A percentile compares a stretch with the other conserved stretches of the same genome.
These are phyloP conservation scores for Nemurella pictetii DNA, from an alignment of 2,888 invertebrate genomes.

Conservation along the genomic window DNA sequence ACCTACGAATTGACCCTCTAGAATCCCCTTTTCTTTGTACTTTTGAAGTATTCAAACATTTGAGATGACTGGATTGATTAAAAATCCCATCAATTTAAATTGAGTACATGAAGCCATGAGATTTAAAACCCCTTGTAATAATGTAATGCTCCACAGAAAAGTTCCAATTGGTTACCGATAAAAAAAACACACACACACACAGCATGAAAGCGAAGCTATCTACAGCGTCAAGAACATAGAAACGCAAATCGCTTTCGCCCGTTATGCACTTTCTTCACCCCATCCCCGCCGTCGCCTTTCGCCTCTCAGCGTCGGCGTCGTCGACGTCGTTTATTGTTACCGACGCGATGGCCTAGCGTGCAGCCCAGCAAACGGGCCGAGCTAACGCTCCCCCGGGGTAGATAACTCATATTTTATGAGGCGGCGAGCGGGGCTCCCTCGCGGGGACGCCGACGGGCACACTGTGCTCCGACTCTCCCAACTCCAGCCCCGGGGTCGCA, in stretches of 20 bases:
- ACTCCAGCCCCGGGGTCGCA: too few relatives aligned
- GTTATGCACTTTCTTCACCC: background rate
- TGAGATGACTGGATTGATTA: too few relatives aligned
- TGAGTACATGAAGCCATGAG: too few relatives aligned
- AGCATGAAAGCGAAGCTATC: background rate
- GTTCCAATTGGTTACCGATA: background rate
- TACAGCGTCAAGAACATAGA: background rate
- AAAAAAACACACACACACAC: background rate
- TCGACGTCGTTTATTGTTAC: background rate
- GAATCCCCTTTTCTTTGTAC: too few relatives aligned
- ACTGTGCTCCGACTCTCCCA: background rate
- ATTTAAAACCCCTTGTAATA: too few relatives aligned
- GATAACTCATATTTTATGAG: conserved; percentile 23
- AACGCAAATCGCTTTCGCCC: background rate
- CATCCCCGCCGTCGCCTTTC: background rate
- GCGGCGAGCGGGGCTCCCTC: conserved; percentile 6
- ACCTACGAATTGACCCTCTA: too few relatives aligned
- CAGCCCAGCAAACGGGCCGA: background rate
- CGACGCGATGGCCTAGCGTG: background rate
- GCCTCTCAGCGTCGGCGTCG: background rate
- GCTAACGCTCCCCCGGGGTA: conserved; percentile 5
- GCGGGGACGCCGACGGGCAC: background rate
- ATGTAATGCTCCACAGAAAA: background rate
- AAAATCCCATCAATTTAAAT: too few relatives aligned
- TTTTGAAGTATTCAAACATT: too few relatives aligned